Conservation (phyloP, 2,113 vertebrate genomes). For the Phrynocephalus versicolor region DNA sequence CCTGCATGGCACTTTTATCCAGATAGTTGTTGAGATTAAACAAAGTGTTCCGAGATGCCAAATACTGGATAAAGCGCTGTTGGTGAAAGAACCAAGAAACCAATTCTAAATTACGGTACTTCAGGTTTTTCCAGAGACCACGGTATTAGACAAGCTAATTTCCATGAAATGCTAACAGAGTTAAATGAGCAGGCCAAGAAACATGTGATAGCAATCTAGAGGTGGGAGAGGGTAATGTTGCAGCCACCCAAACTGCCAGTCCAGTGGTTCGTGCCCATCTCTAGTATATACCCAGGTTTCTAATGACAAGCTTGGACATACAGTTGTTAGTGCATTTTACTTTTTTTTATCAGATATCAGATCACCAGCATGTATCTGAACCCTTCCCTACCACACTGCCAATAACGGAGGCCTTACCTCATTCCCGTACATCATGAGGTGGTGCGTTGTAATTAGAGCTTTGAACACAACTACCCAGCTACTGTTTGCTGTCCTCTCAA, state of each 20-base stretch:
- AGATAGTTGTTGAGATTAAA: constrained; percentile 97
- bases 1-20: constrained; percentile 93
- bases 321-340: no score
- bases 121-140: background rate
- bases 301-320: no score
- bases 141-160: background rate
- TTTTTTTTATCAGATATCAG: background rate
- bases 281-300: no score
- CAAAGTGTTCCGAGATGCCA: constrained; percentile 92
- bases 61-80: constrained; percentile 94
- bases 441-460: constrained; percentile 93
- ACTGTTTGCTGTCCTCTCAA: constrained; percentile 88
- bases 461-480: constrained; percentile 98
- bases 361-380: background rate
- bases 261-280: no score
- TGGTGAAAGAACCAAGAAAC: constrained; percentile 38
- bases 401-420: constrained; percentile 81
- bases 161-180: background rate
- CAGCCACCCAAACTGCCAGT: no score
- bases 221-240: no score
- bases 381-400: background rate
- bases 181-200: background rate
- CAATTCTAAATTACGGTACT: constrained; percentile 32
- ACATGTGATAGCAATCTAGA: background rate
- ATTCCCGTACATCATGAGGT: constrained; percentile 97